Base-by-base conservation (phyloP, 1,140 invertebrate species). In the Uloborus diversus region DNA sequence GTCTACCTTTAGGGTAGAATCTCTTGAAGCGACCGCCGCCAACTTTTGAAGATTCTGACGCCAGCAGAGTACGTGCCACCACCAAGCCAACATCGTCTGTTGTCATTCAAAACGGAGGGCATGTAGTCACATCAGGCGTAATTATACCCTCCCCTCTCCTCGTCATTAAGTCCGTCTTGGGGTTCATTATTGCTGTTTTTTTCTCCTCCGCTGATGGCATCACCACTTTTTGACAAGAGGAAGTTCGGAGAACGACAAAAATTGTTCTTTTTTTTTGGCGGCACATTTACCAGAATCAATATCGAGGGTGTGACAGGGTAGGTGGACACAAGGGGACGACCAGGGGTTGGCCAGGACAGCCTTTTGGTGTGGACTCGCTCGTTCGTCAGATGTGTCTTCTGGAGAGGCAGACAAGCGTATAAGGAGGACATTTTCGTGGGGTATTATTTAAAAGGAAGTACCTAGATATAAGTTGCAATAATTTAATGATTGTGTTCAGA, bases 51-150 rank as follows among this genome's bases (percentile, higher is more conserved):
- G 71, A 59, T 30, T 64, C 64, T 64, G 30, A 37, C 33, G 71
- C 32, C 68, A 53, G 28, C 65, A 42, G 37, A 42, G 9, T 42
- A 42, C 37, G 37, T 17, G 37, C 2, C 17, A 32, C 71, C 71
- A 51, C 25, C 32, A 23, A 47, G 64, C 30, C 28, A 25, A 53
- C 30, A 33, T 69, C 23, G 28, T 1, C 49, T 30, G 47, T 49
- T 75, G 71, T 75, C 71, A 75, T 37, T 75, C 71, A 75, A 42
- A 33, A 33, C n/a, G 13, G 30, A 33, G 5, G 56, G 37, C 71
- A 75, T 75, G 71, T 59, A 75, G 71, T 49, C 59, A 64, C 64
- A 59, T 75, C 71, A 64, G 35, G 27, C 53, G 57, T 75, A 75
- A 75, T 75, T 75, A 75, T 64, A 53, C 71, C 62, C 37, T 51